phyloP scores from a whole-genome alignment of 2,888 invertebrate genomes.

The Tetrapedia diversipes region DNA sequence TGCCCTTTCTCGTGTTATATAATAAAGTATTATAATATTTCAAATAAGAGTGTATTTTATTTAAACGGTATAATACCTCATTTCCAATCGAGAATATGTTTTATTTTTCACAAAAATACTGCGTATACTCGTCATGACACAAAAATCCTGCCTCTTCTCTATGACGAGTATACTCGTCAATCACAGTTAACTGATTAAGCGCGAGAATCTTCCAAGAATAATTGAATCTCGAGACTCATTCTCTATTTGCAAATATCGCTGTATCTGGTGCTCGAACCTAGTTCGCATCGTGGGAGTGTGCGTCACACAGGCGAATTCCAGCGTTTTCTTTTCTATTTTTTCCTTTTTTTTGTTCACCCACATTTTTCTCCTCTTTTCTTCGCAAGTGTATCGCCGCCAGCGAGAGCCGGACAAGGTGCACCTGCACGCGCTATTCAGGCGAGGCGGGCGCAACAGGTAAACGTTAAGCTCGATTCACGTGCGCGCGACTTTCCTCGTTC shows the following conservation, averaged over 20 bases:
- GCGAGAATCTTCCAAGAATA: slow-evolving; percentile 13
- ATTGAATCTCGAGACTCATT: slow-evolving; percentile 14
- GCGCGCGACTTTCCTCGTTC: slow-evolving; percentile 10
- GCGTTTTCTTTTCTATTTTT: slow-evolving; percentile 29
- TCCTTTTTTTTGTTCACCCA: slow-evolving; percentile 1
- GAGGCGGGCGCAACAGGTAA: slow-evolving; percentile 38
- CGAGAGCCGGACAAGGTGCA: slow-evolving; percentile 56
- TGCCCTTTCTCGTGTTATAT: no score
- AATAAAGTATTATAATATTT: no score
- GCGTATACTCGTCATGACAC: no score
- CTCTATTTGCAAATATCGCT: slow-evolving; percentile 55
- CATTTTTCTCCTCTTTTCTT: no score
- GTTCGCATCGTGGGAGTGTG: slow-evolving; percentile 63
- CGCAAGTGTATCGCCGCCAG: slow-evolving; percentile 42
- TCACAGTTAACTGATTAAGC: no score
- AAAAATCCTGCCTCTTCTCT: no score
- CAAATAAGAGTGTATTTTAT: no score
- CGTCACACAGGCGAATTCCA: slow-evolving; percentile 64
- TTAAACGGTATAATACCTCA: no score
- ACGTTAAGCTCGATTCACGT: slow-evolving; percentile 52
- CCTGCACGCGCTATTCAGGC: slow-evolving; percentile 50
- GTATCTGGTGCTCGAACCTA: slow-evolving; percentile 32
- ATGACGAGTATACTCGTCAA: no score
- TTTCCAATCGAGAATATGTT: no score
- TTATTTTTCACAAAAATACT: no score